Conservation (phyloP, 92 coral and sea anemone species). For the Siderastrea siderea region DNA sequence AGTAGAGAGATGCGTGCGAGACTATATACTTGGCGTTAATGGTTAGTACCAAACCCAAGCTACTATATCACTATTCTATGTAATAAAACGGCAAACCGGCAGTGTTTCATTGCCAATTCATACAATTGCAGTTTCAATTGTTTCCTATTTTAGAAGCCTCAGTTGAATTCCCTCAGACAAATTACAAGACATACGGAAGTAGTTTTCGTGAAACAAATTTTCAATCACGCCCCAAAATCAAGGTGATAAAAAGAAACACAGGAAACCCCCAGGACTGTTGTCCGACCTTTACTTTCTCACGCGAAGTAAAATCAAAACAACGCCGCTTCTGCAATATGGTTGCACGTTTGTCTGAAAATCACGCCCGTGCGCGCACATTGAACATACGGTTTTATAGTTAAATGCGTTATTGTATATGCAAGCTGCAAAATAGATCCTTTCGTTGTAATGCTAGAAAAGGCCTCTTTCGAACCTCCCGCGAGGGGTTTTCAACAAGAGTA, state of each 20-base stretch:
- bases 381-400: slow-evolving; percentile 12
- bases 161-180: slow-evolving; percentile 1
- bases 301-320: background rate
- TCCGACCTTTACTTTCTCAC: slow-evolving; percentile 10
- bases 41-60: background rate
- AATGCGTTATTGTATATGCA: background rate
- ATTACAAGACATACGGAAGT: slow-evolving; percentile 9
- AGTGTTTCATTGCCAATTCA: no score
- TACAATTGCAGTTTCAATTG: background rate
- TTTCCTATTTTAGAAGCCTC: background rate
- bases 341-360: slow-evolving; percentile 9
- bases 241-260: background rate
- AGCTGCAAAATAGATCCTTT: background rate
- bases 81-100: no score
- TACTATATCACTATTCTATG: no score
- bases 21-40: no score
- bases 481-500: background rate
- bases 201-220: background rate
- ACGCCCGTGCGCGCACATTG: background rate
- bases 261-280: slow-evolving; percentile 14
- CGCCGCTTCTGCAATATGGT: background rate
- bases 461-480: background rate
- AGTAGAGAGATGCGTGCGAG: no score
- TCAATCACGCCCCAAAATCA: slow-evolving; percentile 16
- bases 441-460: background rate